A percentile compares a stretch with the other conserved stretches of the same genome.
These are phyloP conservation scores for Pinctada fucata DNA, from an alignment of 2,888 invertebrate genomes.

Conservation along the genomic window DNA sequence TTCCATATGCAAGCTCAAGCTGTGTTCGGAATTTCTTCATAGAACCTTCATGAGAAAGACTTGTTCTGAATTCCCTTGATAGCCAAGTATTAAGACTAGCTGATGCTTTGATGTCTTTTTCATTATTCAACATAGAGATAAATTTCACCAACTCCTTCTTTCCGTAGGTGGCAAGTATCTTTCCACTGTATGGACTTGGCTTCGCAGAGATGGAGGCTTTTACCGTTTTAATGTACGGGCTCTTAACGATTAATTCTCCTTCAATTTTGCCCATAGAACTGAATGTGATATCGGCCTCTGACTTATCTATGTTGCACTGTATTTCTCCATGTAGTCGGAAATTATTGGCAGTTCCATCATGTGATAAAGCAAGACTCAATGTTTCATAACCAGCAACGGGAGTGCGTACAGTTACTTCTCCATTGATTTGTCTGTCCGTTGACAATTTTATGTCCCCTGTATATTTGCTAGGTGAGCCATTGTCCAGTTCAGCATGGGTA, in stretches of 20 bases:
- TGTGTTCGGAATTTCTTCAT: slow-evolving; percentile 20
- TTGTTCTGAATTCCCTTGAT: not conserved
- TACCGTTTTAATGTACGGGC: slow-evolving; percentile 16
- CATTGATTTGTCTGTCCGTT: slow-evolving; percentile 1
- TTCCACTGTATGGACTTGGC: not conserved
- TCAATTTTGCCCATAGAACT: slow-evolving; percentile 26
- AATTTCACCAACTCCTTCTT: slow-evolving; percentile 10
- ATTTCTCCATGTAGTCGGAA: slow-evolving; percentile 43
- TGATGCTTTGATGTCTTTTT: slow-evolving; percentile 4
- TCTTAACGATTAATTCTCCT: slow-evolving; percentile 14
- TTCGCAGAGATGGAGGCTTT: slow-evolving; percentile 19
- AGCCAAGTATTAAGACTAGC: slow-evolving; percentile 1
- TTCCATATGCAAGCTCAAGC: slow-evolving; percentile 18
- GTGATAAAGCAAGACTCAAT: slow-evolving; percentile 35
- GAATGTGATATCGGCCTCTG: slow-evolving; percentile 42
- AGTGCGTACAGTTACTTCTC: slow-evolving; percentile 34
- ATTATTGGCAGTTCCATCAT: slow-evolving; percentile 37
- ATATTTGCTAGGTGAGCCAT: slow-evolving; percentile 24
- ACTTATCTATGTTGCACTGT: slow-evolving; percentile 30
- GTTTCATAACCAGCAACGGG: slow-evolving; percentile 42
- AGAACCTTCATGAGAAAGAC: slow-evolving; percentile 17
- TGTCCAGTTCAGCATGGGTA: slow-evolving; percentile 47
- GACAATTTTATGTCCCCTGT: slow-evolving; percentile 28
- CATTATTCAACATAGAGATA: slow-evolving; percentile 2
- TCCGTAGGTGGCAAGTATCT: slow-evolving; percentile 17